Base-by-base conservation (phyloP, 92 coral and sea anemone species). In the Zoanthus gigantus region DNA sequence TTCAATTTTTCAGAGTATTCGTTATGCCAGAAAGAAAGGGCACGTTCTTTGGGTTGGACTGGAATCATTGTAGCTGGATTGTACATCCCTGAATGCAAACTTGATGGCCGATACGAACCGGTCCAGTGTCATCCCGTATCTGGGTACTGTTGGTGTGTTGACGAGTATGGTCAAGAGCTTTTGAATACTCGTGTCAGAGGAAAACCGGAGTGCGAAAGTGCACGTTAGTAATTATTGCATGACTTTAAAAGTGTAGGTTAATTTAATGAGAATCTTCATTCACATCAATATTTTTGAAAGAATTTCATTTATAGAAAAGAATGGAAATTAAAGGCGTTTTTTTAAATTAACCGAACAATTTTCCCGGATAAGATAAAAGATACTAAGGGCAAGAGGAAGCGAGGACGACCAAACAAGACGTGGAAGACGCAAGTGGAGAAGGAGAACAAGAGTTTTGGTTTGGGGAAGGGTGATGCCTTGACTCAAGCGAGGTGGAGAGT, bases 131-230 rank as follows among this genome's bases (percentile, higher is more conserved):
- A 81, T 37, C 85, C 85, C 17, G 29, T 47, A 23, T 81, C 85
- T 28, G 94, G 96, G 4, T 84, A 60, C 67, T 95, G 98, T 60
- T 95, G 98, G 98, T 95, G 98, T 77, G 95, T 90, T 53, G 95
- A 93, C 77, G 90, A 82, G 5, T 89, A 87, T 80, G 98, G 98
- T 18, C 92, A 84, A 60, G 94, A 84, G 60, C 81, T 89, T 58
- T 77, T 90, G 84, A 92, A 84, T 30, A 91, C 94, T 5, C 90
- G 92, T 32, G 94, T 93, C n/a, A 88, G 82, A 37, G 98, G 96
- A 57, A 90, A 89, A 66, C 94, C 98, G 9, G 90, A 93, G 78
- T 94, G 98, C 77, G 90, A 50, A 77, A 90, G 57, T 44, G 88
- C 83, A 73, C 92, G 97, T 94, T 46, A 52, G 88, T 32, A 23